A percentile compares a stretch with the other conserved stretches of the same genome.
phyloP scores from a whole-genome alignment of 2,888 invertebrate genomes.

The Platycnemis pennipes region DNA sequence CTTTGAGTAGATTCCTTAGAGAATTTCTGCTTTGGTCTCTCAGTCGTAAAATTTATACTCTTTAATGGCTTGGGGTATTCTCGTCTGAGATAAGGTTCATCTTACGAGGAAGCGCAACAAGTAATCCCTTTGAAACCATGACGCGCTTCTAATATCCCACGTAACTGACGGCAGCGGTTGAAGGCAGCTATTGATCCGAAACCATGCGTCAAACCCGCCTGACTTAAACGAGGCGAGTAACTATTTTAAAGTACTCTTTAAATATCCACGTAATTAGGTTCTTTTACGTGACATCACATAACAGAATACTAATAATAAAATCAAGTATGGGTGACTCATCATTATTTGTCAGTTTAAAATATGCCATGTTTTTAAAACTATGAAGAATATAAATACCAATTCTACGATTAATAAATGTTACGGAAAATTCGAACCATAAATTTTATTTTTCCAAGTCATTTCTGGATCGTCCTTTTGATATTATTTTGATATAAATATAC shows the following conservation, averaged over 20 bases:
- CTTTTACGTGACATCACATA: too few species aligned
- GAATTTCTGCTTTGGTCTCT: neutral
- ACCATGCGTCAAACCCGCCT: neutral
- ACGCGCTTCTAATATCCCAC: neutral
- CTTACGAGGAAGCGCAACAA: slow-evolving; percentile 3
- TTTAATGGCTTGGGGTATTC: neutral
- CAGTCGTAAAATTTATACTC: neutral
- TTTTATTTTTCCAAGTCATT: too few species aligned
- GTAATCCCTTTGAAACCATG: slow-evolving; percentile 1
- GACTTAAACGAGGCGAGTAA: neutral
- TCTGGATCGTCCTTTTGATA: too few species aligned
- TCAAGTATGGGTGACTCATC: too few species aligned
- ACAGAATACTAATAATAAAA: too few species aligned
- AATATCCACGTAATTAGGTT: too few species aligned
- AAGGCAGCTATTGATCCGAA: neutral
- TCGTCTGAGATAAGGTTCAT: neutral
- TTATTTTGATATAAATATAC: too few species aligned
- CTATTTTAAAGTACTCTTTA: neutral
- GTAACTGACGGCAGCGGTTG: neutral
- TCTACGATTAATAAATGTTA: too few species aligned
- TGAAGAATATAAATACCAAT: too few species aligned
- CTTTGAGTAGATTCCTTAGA: neutral
- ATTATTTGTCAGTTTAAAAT: too few species aligned
- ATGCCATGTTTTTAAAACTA: too few species aligned
- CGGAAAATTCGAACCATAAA: too few species aligned